A percentile compares a stretch with the other conserved stretches of the same genome.
phyloP scores from a whole-genome alignment of 2,888 invertebrate species.

The Drosophila neonasuta region DNA sequence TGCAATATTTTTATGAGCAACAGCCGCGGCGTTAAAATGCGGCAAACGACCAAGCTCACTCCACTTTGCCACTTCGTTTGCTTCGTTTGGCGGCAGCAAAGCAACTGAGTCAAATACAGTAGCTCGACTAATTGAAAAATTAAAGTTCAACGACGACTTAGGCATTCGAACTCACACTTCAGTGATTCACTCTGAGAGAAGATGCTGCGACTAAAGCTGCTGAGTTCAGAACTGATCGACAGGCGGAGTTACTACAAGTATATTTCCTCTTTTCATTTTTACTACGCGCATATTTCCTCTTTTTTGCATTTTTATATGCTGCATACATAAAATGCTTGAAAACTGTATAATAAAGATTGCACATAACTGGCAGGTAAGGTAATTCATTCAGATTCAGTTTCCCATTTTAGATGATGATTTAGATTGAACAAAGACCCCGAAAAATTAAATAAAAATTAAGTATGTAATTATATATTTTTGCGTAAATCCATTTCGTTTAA shows the following conservation, averaged over 20 bases:
- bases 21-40: constrained; percentile 29
- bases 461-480: too few species aligned
- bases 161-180: constrained; percentile 7
- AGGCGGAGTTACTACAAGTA: not conserved
- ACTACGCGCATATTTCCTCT: not conserved
- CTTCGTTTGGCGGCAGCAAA: constrained; percentile 47
- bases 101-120: constrained; percentile 70
- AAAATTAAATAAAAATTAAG: not conserved
- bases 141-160: constrained; percentile 30
- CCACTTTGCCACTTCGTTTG: constrained; percentile 44
- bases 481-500: too few species aligned
- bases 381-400: not conserved
- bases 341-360: not conserved
- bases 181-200: not conserved
- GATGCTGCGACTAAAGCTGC: not conserved
- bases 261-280: not conserved
- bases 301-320: not conserved
- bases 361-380: not conserved
- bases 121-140: constrained; percentile 79
- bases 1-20: constrained; percentile 73
- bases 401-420: not conserved
- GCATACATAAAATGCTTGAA: not conserved
- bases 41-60: constrained; percentile 26
- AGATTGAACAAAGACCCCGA: not conserved
- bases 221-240: not conserved